Conservation (phyloP, 1,140 invertebrate species). For the Spodoptera litura region DNA sequence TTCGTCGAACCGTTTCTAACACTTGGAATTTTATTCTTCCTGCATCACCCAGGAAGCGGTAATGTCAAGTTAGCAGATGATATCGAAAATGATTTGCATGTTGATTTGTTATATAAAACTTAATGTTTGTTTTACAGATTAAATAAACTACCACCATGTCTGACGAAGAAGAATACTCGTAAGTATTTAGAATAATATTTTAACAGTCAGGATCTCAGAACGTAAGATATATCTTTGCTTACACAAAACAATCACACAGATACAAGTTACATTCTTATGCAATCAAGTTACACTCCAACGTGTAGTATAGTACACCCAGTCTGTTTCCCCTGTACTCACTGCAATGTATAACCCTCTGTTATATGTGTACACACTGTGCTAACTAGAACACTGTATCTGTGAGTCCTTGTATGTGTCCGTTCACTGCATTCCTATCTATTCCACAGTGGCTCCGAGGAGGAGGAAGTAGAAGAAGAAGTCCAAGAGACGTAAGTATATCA, state of each 20-base stretch:
- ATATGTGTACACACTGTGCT: conserved; percentile 26
- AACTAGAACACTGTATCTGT: conserved; percentile 27
- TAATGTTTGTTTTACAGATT: conserved; percentile 83
- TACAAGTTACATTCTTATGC: neutral
- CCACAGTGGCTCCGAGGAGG: conserved; percentile 88
- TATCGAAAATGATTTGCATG: neutral
- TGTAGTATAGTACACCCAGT: neutral
- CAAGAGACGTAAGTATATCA: conserved; percentile 89
- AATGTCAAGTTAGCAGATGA: neutral
- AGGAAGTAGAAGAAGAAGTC: conserved; percentile 89
- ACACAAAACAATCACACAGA: conserved; percentile 12
- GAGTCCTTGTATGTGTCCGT: conserved; percentile 50
- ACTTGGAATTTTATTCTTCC: neutral
- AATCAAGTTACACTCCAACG: neutral
- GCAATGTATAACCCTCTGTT: neutral
- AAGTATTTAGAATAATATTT: conserved; percentile 78
- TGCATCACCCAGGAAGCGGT: conserved; percentile 1
- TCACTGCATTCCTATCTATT: conserved; percentile 59
- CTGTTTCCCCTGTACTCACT: conserved; percentile 10
- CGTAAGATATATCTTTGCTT: conserved; percentile 26
- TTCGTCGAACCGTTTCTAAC: conserved; percentile 12
- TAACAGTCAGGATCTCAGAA: conserved; percentile 1
- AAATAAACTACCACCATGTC: conserved; percentile 89
- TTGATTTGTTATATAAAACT: conserved; percentile 24
- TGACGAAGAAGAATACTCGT: conserved; percentile 92